phyloP scores from a whole-genome alignment of 1,140 invertebrate species.

The Berghia stephanieae region DNA sequence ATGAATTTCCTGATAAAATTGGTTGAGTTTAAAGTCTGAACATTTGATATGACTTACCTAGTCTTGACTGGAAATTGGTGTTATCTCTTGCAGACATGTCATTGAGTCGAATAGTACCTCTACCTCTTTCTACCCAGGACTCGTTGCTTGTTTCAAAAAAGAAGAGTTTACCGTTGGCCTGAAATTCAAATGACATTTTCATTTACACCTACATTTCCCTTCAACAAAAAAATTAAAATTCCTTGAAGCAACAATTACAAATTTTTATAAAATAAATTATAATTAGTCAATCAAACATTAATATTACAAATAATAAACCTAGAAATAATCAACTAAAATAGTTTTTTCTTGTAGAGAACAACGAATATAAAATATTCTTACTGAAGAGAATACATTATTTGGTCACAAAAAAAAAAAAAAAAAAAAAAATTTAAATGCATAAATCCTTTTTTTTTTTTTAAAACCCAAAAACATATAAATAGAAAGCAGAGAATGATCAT shows the following conservation, averaged over 20 bases:
- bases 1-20: background rate
- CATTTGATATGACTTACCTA: slow-evolving; percentile 47
- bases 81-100: slow-evolving; percentile 51
- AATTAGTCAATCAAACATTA: background rate
- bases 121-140: slow-evolving; percentile 88
- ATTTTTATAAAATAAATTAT: background rate
- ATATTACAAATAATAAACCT: background rate
- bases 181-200: slow-evolving; percentile 44
- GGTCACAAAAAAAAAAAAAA: too few species aligned
- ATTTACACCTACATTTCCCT: background rate
- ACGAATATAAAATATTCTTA: too few species aligned
- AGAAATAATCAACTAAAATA: too few species aligned
- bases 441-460: too few species aligned
- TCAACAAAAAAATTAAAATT: background rate
- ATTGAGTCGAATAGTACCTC: slow-evolving; percentile 88
- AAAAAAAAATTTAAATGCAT: too few species aligned
- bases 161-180: slow-evolving; percentile 91
- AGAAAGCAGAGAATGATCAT: too few species aligned
- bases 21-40: background rate
- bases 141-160: slow-evolving; percentile 79
- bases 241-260: background rate
- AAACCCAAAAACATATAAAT: too few species aligned
- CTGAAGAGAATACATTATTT: too few species aligned
- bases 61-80: slow-evolving; percentile 59
- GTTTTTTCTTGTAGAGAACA: too few species aligned